Evolutionary conservation across 2,888 invertebrate genomes (phyloP).

Genomic region (Diarsia brunnea): DNA sequence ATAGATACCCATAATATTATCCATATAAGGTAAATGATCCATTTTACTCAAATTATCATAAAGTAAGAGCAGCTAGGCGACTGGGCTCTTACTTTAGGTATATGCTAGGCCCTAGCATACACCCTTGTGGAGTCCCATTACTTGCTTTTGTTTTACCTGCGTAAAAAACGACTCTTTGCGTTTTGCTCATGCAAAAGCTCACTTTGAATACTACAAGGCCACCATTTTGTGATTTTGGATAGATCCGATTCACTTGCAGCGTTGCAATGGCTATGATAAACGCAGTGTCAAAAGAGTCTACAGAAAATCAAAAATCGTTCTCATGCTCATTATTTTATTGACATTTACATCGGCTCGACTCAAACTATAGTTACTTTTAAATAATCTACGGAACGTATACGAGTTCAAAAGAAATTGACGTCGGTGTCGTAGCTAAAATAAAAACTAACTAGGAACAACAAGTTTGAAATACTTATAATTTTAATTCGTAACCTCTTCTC

Average conservation of each 20-base stretch:
- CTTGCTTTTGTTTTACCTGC: background rate
- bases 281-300: background rate
- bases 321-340: conserved; percentile 28
- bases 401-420: background rate
- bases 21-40: too few relatives aligned
- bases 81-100: too few relatives aligned
- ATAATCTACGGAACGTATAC: background rate
- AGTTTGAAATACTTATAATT: conserved; percentile 29
- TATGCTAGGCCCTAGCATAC: background rate
- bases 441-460: background rate
- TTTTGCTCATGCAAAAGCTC: background rate
- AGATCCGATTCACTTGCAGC: background rate
- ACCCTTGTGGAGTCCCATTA: conserved; percentile 3
- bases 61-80: background rate
- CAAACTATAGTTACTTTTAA: background rate
- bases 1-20: too few relatives aligned
- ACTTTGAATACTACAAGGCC: background rate
- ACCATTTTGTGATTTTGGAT: background rate
- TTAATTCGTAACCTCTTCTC: conserved; percentile 9
- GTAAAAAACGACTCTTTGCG: background rate
- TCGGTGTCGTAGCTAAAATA: background rate
- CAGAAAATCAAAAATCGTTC: background rate
- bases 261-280: background rate
- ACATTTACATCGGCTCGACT: background rate
- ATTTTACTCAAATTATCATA: background rate